phyloP scores from a whole-genome alignment of 1,140 invertebrate genomes.

The Rhysida immarginata region DNA sequence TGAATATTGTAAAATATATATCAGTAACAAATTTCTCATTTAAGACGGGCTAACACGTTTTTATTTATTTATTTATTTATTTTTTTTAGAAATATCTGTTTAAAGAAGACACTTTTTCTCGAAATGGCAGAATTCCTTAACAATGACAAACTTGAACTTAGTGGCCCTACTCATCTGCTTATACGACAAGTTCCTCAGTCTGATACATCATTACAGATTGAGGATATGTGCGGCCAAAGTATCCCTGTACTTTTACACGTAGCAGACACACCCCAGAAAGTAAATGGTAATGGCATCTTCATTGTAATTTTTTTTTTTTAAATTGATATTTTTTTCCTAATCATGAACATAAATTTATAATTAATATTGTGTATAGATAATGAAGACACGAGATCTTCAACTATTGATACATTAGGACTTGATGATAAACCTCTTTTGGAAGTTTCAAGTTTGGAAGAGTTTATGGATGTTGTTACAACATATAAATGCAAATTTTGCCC shows the following conservation, averaged over 20 bases:
- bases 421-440: neutral
- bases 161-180: slow-evolving; percentile 5
- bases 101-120: no score
- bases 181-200: slow-evolving; percentile 1
- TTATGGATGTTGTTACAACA: slow-evolving; percentile 27
- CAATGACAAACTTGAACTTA: no score
- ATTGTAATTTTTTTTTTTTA: neutral
- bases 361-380: neutral
- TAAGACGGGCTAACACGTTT: no score
- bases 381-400: neutral
- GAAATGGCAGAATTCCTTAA: no score
- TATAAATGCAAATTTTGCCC: slow-evolving; percentile 27
- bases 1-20: no score
- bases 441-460: slow-evolving; percentile 17
- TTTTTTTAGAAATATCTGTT: no score
- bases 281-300: neutral
- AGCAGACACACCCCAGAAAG: neutral
- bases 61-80: no score
- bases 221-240: neutral
- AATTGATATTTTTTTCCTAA: neutral
- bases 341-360: neutral
- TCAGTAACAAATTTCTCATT: no score
- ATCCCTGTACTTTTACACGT: neutral
- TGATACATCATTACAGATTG: neutral
- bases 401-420: neutral